Percentiles rank a stretch among this genome's conserved stretches.
These are phyloP conservation scores for Acropternis orthonyx DNA, from an alignment of 2,797 vertebrate genomes.

Conservation along the genomic window DNA sequence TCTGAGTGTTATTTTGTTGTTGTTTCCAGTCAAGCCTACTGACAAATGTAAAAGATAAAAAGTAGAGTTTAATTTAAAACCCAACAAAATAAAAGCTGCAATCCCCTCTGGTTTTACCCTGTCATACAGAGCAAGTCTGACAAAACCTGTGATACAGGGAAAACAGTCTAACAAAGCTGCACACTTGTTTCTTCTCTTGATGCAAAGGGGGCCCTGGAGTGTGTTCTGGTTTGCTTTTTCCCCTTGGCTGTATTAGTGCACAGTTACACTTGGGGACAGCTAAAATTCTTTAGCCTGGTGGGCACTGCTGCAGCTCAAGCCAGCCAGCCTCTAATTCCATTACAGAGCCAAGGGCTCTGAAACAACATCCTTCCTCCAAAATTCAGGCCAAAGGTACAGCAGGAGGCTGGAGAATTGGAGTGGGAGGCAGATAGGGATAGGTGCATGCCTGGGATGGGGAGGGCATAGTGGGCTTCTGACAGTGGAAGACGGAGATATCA, in stretches of 20 bases:
- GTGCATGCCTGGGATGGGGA: neutral
- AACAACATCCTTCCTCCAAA: neutral
- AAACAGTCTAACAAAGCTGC: neutral
- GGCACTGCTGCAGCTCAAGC: neutral
- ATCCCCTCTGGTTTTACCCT: neutral
- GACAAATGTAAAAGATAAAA: neutral
- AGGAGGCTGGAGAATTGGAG: neutral
- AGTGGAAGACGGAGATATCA: neutral
- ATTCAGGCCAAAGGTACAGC: neutral
- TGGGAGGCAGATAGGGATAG: neutral
- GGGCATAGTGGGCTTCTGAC: fast-evolving
- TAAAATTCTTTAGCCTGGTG: neutral
- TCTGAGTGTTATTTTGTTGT: neutral
- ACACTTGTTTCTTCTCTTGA: neutral
- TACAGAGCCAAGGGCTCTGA: neutral
- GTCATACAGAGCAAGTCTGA: neutral
- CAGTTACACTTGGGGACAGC: neutral
- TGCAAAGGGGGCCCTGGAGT: neutral
- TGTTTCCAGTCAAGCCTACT: neutral
- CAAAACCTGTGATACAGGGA: neutral
- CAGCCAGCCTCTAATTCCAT: neutral
- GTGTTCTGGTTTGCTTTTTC: neutral
- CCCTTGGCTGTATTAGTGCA: neutral
- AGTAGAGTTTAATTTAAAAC: neutral
- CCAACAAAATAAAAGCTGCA: neutral